Evolutionary conservation across 1,140 invertebrate genomes (phyloP).

Genomic region (Brevipalpus yothersi): DNA sequence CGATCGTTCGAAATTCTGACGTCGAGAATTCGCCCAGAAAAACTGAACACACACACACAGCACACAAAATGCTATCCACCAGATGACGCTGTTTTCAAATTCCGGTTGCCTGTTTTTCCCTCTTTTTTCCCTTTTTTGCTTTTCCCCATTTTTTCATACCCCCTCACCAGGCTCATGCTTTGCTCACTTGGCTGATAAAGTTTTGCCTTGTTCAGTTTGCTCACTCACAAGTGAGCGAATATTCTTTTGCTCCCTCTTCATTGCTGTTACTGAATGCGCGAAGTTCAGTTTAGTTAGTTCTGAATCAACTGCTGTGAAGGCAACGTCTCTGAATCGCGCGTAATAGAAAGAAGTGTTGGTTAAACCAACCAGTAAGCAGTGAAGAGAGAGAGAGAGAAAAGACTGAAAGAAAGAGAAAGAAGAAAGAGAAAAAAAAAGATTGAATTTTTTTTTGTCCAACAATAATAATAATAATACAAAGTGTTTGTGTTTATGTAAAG

Average conservation of each 20-base stretch:
- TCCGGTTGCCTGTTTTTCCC: too few species aligned
- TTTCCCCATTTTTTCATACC: too few species aligned
- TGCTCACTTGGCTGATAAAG: too few species aligned
- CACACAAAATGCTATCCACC: too few species aligned
- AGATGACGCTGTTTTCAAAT: too few species aligned
- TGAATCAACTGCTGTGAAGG: neutral
- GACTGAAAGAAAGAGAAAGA: neutral
- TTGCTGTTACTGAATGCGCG: neutral
- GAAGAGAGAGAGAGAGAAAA: neutral
- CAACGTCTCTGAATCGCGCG: neutral
- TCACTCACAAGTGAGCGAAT: neutral
- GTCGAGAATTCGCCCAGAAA: neutral
- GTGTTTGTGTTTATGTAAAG: neutral
- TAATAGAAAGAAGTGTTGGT: neutral
- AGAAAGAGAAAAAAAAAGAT: neutral
- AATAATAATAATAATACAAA: neutral
- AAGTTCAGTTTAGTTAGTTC: neutral
- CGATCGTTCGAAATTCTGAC: neutral
- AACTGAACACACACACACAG: too few species aligned
- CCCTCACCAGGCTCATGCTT: too few species aligned
- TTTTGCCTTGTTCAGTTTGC: too few species aligned
- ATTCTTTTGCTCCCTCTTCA: neutral
- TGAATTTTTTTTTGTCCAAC: neutral
- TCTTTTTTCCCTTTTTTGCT: too few species aligned
- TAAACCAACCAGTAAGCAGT: neutral